Evolutionary conservation across 2,888 invertebrate genomes (phyloP).

Genomic region (Caenorhabditis uteleia): DNA sequence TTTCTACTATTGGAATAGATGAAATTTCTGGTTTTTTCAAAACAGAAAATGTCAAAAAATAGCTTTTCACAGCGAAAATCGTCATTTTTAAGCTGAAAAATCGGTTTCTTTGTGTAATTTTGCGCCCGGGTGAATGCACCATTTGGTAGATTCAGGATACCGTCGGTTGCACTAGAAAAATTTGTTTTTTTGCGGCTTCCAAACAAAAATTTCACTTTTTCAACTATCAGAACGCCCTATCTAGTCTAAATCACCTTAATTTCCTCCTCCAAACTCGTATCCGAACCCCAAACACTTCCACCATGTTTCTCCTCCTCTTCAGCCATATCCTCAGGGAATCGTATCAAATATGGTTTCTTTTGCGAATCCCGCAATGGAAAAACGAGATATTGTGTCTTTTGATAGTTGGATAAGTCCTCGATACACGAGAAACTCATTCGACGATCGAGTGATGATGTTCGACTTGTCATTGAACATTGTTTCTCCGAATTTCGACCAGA

Average conservation of each 20-base stretch:
- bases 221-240: not conserved
- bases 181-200: not conserved
- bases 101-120: no score
- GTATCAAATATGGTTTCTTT: constrained; percentile 54
- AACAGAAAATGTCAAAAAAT: no score
- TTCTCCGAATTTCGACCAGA: constrained; percentile 2
- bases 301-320: constrained; percentile 43
- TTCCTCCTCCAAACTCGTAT: constrained; percentile 60
- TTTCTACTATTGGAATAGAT: no score
- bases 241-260: no score
- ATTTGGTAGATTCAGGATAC: not conserved
- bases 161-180: not conserved
- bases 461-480: constrained; percentile 23
- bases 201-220: not conserved
- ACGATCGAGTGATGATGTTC: constrained; percentile 38
- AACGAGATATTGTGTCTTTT: constrained; percentile 58
- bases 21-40: no score
- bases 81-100: not conserved
- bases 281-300: constrained; percentile 58
- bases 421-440: constrained; percentile 50
- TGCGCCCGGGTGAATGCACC: no score
- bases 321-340: constrained; percentile 56
- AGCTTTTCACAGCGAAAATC: not conserved
- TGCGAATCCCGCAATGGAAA: constrained; percentile 50
- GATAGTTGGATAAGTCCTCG: constrained; percentile 52